phyloP scores from a whole-genome alignment of 2,797 vertebrate species.

The Pelodytes ibericus region DNA sequence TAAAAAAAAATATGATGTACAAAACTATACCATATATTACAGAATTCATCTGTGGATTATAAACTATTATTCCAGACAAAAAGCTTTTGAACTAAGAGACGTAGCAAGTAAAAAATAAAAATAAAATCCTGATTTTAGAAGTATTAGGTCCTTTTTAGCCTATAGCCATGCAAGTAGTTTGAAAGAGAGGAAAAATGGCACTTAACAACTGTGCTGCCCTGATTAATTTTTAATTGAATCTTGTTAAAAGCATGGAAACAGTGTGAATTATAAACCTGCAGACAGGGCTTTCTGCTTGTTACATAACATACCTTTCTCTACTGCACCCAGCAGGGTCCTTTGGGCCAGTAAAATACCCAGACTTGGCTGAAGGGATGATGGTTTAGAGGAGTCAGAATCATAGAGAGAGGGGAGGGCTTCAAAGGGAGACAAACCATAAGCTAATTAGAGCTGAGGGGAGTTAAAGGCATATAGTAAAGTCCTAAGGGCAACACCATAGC shows the following conservation, averaged over 20 bases:
- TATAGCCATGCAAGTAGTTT: constrained; percentile 65
- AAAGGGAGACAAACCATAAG: constrained; percentile 59
- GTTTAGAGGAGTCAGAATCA: constrained; percentile 33
- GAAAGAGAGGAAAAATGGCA: too few relatives aligned
- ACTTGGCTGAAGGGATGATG: constrained; percentile 41
- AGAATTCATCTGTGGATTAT: constrained; percentile 10
- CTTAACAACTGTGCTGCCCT: constrained; percentile 66
- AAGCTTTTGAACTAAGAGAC: too few relatives aligned
- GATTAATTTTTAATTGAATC: constrained; percentile 73
- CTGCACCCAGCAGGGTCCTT: constrained; percentile 56
- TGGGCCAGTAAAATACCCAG: constrained; percentile 42
- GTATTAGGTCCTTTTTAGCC: constrained; percentile 62
- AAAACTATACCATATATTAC: constrained; percentile 29
- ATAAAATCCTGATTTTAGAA: constrained; percentile 51
- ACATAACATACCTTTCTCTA: constrained; percentile 39
- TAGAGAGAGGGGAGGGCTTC: constrained; percentile 58
- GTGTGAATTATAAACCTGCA: constrained; percentile 64
- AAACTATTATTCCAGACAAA: constrained; percentile 38
- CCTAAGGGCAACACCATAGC: constrained; percentile 20
- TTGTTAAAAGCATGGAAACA: constrained; percentile 72
- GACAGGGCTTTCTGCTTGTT: constrained; percentile 59
- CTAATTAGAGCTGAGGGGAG: constrained; percentile 33
- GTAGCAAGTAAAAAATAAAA: constrained; percentile 71
- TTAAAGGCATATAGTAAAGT: background rate
- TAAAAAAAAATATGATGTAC: too few relatives aligned